These are phyloP conservation scores for Fratercula arctica DNA, from an alignment of 2,797 vertebrate genomes.

Conservation along the genomic window DNA sequence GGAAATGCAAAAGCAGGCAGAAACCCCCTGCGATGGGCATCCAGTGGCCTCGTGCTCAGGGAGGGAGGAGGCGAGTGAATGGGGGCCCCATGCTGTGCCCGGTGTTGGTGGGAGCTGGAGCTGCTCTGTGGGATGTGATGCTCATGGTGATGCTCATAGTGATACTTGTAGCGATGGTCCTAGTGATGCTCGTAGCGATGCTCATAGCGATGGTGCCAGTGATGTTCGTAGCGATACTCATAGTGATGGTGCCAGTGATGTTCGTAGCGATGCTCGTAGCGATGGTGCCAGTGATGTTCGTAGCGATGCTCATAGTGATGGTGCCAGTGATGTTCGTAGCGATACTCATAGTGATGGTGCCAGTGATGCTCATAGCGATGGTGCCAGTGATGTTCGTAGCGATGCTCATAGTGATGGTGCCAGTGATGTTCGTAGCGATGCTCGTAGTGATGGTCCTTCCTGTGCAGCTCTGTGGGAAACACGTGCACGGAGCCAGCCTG, in stretches of 20 bases:
- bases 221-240: too few relatives aligned
- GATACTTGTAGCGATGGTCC: not conserved
- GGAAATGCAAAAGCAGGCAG: not conserved
- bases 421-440: too few relatives aligned
- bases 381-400: not conserved
- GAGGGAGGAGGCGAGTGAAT: rapidly evolving
- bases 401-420: not conserved
- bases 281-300: not conserved
- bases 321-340: not conserved
- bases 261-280: not conserved
- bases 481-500: not conserved
- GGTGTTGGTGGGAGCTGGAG: not conserved
- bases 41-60: not conserved
- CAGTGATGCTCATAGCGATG: rapidly evolving
- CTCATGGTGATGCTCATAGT: not conserved
- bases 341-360: not conserved
- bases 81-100: not conserved
- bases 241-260: too few relatives aligned
- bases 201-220: not conserved
- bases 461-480: not conserved
- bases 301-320: rapidly evolving
- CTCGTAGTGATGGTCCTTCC: rapidly evolving
- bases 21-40: not conserved
- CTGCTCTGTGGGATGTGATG: not conserved
- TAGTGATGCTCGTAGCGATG: too few relatives aligned